Evolutionary conservation across 1,140 invertebrate genomes (phyloP).

Genomic region (Zaprionus camerounensis): DNA sequence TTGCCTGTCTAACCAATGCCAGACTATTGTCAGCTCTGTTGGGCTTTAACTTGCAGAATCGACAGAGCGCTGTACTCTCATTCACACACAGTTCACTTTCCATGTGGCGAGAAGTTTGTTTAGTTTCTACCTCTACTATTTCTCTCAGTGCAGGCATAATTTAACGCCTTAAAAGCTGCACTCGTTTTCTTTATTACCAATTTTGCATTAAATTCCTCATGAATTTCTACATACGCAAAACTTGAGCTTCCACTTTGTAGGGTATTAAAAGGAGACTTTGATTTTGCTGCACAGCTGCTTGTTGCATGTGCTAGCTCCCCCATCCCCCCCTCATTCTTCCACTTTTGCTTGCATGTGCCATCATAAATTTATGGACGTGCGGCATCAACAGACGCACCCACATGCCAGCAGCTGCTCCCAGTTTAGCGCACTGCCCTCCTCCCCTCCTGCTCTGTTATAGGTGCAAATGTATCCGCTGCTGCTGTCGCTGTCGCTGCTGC

Average conservation of each 20-base stretch:
- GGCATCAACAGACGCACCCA: slow-evolving; percentile 42
- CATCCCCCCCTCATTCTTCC: too few species aligned
- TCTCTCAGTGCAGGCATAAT: not conserved
- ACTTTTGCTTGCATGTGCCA: slow-evolving; percentile 25
- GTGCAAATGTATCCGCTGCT: slow-evolving; percentile 44
- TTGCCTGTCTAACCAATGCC: too few species aligned
- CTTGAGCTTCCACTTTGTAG: slow-evolving; percentile 7
- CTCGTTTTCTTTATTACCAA: not conserved
- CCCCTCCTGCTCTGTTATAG: slow-evolving; percentile 17
- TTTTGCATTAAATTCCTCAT: not conserved
- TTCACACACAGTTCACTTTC: not conserved
- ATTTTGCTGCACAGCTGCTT: slow-evolving; percentile 56
- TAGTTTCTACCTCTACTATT: not conserved
- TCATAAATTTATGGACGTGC: slow-evolving; percentile 60
- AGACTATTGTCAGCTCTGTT: too few species aligned
- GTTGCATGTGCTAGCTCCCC: slow-evolving; percentile 51
- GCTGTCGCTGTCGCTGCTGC: slow-evolving; percentile 12
- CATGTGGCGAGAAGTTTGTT: too few species aligned
- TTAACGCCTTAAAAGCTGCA: not conserved
- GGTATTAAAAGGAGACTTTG: slow-evolving; percentile 41
- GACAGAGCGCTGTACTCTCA: too few species aligned
- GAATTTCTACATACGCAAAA: not conserved
- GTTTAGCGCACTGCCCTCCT: not conserved
- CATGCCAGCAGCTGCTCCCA: slow-evolving; percentile 26
- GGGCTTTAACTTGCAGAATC: too few species aligned